These are phyloP conservation scores for Andrena marginata DNA, from an alignment of 2,888 invertebrate species.

Conservation along the genomic window DNA sequence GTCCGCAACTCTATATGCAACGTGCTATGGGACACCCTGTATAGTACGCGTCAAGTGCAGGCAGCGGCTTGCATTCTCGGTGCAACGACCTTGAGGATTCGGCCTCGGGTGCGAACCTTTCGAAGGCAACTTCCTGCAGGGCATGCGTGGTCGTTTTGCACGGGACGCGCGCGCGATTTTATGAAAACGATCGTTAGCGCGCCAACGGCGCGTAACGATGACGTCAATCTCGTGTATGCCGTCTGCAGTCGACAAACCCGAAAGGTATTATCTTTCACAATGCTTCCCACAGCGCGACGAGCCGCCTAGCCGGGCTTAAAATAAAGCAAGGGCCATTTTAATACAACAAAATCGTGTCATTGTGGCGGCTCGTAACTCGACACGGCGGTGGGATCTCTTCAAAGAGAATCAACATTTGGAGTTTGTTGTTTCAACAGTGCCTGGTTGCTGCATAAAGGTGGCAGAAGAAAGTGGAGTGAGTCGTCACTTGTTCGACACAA, in stretches of 20 bases:
- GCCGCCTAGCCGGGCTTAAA: background rate
- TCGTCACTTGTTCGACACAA: too few relatives aligned
- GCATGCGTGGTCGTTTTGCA: constrained; percentile 25
- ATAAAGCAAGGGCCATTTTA: background rate
- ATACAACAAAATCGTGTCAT: background rate
- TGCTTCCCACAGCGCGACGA: constrained; percentile 30
- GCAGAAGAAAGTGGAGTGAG: too few relatives aligned
- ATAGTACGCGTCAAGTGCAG: constrained; percentile 40
- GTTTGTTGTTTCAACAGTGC: background rate
- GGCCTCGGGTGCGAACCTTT: constrained; percentile 55
- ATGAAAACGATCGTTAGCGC: constrained; percentile 70
- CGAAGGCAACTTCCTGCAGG: constrained; percentile 49
- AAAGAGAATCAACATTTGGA: background rate
- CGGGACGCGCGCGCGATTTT: constrained; percentile 53
- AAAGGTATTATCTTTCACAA: constrained; percentile 55
- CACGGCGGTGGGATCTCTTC: background rate
- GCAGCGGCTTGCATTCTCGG: constrained; percentile 28
- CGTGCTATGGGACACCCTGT: background rate
- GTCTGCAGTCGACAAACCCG: constrained; percentile 56
- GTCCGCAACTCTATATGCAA: background rate
- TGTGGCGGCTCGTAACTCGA: background rate
- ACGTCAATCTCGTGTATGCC: constrained; percentile 67
- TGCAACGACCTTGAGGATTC: constrained; percentile 61
- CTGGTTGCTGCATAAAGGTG: too few relatives aligned
- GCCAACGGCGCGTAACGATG: constrained; percentile 63